These are phyloP conservation scores for Cheilosia vernalis DNA, from an alignment of 2,888 invertebrate species.

Conservation along the genomic window DNA sequence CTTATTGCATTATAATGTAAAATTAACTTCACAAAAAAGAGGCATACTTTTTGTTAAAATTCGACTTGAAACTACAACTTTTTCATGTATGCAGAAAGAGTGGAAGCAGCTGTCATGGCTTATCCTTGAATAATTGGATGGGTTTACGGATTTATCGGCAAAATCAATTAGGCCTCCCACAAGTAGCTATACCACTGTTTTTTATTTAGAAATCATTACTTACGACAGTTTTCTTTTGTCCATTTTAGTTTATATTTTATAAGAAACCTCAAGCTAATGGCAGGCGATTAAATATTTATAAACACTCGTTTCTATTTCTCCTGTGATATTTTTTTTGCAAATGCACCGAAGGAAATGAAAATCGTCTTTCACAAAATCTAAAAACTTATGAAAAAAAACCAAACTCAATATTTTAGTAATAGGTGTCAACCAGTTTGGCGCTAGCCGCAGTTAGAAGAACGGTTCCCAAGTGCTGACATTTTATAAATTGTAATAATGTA, in stretches of 20 bases:
- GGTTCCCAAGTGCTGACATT: too few species aligned
- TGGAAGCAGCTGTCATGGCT: conserved; percentile 20
- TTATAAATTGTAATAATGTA: too few species aligned
- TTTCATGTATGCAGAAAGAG: not conserved
- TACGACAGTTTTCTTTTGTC: conserved; percentile 84
- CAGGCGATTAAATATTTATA: conserved; percentile 21
- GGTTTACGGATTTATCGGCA: conserved; percentile 21
- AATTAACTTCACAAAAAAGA: not conserved
- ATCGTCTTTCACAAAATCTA: conserved; percentile 41
- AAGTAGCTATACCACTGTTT: not conserved
- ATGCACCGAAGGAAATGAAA: conserved; percentile 15
- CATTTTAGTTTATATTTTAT: conserved; percentile 76
- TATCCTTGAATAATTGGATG: conserved; percentile 8
- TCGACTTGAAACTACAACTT: too few species aligned
- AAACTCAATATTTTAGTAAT: conserved; percentile 65
- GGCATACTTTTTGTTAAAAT: too few species aligned
- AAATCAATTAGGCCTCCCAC: conserved; percentile 50
- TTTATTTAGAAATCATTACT: conserved; percentile 77
- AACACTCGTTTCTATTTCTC: not conserved
- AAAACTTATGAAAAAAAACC: conserved; percentile 25
- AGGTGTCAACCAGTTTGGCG: conserved; percentile 55
- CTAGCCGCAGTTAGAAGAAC: conserved; percentile 16
- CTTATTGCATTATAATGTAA: too few species aligned
- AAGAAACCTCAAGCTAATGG: not conserved
- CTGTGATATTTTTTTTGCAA: conserved; percentile 1